phyloP scores from a whole-genome alignment of 2,797 vertebrate species.

The Hylomyscus alleni region DNA sequence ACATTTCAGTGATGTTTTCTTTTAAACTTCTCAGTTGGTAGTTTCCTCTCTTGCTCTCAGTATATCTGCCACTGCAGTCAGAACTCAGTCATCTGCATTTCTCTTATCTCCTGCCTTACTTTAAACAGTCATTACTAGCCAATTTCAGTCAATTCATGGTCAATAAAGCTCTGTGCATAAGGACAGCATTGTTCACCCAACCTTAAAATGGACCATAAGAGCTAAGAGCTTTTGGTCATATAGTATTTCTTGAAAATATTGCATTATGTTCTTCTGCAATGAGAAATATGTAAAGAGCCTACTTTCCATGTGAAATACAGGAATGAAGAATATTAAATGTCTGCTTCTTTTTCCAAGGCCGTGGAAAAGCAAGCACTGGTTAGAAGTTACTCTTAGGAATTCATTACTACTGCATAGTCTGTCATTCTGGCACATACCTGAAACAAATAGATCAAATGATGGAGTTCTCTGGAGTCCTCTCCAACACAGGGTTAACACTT shows the following conservation, averaged over 20 bases:
- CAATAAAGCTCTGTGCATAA: not conserved
- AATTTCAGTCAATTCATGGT: not conserved
- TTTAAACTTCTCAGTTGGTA: not conserved
- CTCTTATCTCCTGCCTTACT: not conserved
- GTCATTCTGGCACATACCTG: not conserved
- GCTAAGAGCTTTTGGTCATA: not conserved
- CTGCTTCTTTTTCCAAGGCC: not conserved
- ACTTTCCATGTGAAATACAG: not conserved
- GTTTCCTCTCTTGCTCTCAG: not conserved
- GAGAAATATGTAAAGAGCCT: not conserved
- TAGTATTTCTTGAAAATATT: not conserved
- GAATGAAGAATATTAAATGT: not conserved
- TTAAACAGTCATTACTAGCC: constrained; percentile 55
- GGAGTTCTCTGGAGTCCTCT: not conserved
- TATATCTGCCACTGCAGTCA: not conserved
- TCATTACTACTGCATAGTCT: not conserved
- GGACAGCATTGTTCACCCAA: not conserved
- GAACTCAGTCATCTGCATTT: not conserved
- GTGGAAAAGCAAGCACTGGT: not conserved
- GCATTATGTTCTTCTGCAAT: constrained; percentile 3
- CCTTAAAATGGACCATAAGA: constrained; percentile 54
- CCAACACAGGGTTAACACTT: not conserved
- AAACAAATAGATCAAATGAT: not conserved
- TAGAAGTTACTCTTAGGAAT: not conserved
- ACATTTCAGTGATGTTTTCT: not conserved